These are phyloP conservation scores for Pristis pectinata DNA, from an alignment of 2,797 vertebrate species.

Conservation along the genomic window DNA sequence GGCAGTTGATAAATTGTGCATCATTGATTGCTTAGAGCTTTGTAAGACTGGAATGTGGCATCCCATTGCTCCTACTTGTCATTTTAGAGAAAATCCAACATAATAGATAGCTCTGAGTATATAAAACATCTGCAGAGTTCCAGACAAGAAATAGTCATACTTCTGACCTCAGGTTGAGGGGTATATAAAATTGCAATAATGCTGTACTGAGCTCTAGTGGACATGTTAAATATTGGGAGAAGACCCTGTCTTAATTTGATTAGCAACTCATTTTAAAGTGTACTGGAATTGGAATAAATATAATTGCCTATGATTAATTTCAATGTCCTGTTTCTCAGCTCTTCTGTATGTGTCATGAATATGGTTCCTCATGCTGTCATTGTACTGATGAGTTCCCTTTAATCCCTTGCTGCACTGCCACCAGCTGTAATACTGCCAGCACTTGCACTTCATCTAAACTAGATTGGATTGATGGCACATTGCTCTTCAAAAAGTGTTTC, in stretches of 20 bases:
- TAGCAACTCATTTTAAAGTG: neutral
- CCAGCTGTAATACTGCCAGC: neutral
- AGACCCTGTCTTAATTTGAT: neutral
- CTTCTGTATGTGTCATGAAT: neutral
- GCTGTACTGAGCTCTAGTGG: neutral
- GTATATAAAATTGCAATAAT: neutral
- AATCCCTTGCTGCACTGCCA: constrained; percentile 16
- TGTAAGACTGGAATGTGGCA: neutral
- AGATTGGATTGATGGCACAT: constrained; percentile 31
- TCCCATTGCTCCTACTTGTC: neutral
- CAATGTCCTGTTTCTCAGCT: neutral
- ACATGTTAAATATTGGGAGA: neutral
- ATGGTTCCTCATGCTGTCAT: constrained; percentile 4
- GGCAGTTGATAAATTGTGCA: neutral
- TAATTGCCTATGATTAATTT: constrained; percentile 1
- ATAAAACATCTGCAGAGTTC: neutral
- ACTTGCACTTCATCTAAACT: constrained; percentile 8
- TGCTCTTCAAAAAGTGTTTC: constrained; percentile 12
- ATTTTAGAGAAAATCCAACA: neutral
- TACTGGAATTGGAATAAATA: neutral
- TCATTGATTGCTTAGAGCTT: neutral
- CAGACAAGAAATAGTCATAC: no score
- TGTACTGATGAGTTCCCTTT: constrained; percentile 16
- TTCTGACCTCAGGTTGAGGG: neutral
- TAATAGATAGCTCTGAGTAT: neutral